A percentile compares a stretch with the other conserved stretches of the same genome.
These are phyloP conservation scores for Dorcus hopei DNA, from an alignment of 2,888 invertebrate species.

Conservation along the genomic window DNA sequence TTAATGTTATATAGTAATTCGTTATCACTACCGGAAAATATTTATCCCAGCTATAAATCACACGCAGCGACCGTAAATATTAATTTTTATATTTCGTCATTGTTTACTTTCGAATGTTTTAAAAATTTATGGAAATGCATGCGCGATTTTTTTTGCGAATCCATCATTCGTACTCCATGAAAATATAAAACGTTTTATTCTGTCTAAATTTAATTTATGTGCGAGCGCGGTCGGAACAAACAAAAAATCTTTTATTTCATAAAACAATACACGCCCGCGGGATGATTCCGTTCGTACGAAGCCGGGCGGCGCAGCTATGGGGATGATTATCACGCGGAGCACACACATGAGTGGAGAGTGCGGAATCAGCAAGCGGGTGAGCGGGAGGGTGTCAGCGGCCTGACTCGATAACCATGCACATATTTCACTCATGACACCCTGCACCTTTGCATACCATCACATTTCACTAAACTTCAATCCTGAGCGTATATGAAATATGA, in stretches of 20 bases:
- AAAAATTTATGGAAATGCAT: too few relatives aligned
- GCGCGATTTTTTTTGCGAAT: too few relatives aligned
- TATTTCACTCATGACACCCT: conserved; percentile 38
- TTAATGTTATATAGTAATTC: too few relatives aligned
- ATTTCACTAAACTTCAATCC: conserved; percentile 2
- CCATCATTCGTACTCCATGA: not conserved
- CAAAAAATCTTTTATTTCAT: conserved; percentile 16
- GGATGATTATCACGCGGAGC: conserved; percentile 15
- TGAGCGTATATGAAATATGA: not conserved
- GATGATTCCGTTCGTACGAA: not conserved
- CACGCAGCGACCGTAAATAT: too few relatives aligned
- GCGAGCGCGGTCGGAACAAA: conserved; percentile 11
- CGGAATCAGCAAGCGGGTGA: conserved; percentile 40
- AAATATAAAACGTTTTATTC: conserved; percentile 22
- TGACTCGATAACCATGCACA: conserved; percentile 39
- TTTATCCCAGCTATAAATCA: too few relatives aligned
- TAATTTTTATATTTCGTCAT: too few relatives aligned
- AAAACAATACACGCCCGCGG: conserved; percentile 10
- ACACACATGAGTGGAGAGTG: conserved; percentile 43
- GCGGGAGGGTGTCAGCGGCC: conserved; percentile 27
- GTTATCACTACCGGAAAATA: too few relatives aligned
- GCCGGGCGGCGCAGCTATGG: not conserved
- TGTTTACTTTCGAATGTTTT: too few relatives aligned
- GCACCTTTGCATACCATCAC: conserved; percentile 26
- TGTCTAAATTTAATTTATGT: conserved; percentile 21